phyloP scores from a whole-genome alignment of 2,797 vertebrate genomes.

The Kryptolebias ocellatus region DNA sequence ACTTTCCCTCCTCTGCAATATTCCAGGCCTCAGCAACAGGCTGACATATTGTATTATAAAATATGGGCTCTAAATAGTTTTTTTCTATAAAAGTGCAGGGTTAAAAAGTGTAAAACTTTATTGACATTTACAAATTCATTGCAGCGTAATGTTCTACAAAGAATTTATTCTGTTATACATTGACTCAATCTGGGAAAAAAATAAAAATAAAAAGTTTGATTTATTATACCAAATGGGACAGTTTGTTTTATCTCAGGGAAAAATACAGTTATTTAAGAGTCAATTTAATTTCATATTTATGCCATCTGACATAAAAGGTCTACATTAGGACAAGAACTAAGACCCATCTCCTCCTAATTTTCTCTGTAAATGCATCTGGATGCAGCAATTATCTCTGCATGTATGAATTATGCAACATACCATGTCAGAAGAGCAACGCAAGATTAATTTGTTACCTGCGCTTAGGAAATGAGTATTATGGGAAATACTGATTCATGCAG shows the following conservation, averaged over 20 bases:
- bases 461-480: constrained; percentile 2
- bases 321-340: neutral
- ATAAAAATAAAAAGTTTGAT: no score
- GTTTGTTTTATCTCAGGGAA: neutral
- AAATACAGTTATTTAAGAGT: neutral
- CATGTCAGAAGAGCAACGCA: neutral
- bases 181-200: no score
- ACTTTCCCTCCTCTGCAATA: neutral
- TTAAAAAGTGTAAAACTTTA: no score
- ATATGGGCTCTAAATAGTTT: no score
- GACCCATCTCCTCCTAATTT: neutral
- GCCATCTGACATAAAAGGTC: neutral
- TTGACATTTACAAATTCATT: no score
- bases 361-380: constrained; percentile 11
- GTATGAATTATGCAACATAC: constrained; percentile 1
- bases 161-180: no score
- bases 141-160: no score
- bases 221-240: no score
- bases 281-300: neutral
- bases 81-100: no score
- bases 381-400: neutral
- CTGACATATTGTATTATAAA: no score
- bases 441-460: neutral
- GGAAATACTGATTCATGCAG: constrained; percentile 20
- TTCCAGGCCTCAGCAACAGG: neutral